Evolutionary conservation across 2,888 invertebrate species (phyloP).

Genomic region (Leuctra nigra): DNA sequence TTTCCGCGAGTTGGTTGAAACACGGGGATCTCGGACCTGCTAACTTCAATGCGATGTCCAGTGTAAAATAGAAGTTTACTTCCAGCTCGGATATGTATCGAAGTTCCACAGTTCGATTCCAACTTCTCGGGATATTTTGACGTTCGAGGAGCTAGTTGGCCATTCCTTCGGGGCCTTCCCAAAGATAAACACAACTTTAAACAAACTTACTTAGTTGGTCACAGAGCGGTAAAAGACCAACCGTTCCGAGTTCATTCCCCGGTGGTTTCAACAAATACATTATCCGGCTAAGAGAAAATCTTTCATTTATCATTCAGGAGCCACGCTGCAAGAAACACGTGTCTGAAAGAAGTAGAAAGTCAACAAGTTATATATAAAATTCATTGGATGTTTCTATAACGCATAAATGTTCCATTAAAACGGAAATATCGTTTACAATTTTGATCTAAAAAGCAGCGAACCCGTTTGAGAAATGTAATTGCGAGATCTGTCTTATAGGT

Average conservation of each 20-base stretch:
- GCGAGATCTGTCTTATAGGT: conserved; percentile 13
- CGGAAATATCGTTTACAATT: conserved; percentile 1
- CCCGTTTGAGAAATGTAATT: conserved; percentile 9
- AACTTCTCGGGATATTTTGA: no score
- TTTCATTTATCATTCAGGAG: background rate
- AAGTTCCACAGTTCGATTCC: no score
- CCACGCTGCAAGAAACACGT: background rate
- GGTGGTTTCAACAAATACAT: background rate
- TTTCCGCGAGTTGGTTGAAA: no score
- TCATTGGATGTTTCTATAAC: background rate
- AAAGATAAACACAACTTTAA: background rate
- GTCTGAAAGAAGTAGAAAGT: background rate
- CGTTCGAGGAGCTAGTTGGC: no score
- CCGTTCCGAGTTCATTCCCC: background rate
- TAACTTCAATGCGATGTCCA: no score
- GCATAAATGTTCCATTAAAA: no score
- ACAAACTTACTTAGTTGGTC: background rate
- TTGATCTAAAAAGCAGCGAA: conserved; percentile 10
- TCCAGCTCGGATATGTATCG: no score
- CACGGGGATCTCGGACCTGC: no score
- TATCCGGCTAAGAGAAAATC: background rate
- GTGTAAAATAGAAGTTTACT: no score
- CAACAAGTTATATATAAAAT: conserved; percentile 3
- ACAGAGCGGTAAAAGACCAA: background rate
- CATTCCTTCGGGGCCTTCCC: background rate